Evolutionary conservation across 2,113 vertebrate species (phyloP).

Genomic region (Scytalopus superciliaris): DNA sequence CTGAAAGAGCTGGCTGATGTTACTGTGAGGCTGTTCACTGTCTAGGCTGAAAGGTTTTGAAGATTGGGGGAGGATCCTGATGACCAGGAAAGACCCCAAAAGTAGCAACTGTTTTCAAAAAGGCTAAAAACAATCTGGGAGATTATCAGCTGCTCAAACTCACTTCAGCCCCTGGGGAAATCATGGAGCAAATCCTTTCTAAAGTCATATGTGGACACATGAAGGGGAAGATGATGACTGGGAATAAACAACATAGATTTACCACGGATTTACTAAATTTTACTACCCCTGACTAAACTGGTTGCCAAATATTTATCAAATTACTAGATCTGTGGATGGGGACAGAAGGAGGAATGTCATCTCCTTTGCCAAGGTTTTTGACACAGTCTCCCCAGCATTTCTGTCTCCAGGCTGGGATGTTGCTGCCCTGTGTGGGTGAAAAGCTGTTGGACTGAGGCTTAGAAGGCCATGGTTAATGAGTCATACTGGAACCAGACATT

Average conservation of each 20-base stretch:
- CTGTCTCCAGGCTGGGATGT: neutral
- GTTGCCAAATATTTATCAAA: neutral
- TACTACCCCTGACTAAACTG: neutral
- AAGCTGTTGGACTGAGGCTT: neutral
- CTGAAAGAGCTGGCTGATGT: neutral
- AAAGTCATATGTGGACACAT: neutral
- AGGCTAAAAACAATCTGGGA: neutral
- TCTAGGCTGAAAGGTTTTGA: neutral
- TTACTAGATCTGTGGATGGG: neutral
- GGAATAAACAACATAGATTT: neutral
- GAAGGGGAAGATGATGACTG: neutral
- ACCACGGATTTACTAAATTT: slow-evolving; percentile 20
- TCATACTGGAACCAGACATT: too few species aligned
- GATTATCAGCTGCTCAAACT: slow-evolving; percentile 12
- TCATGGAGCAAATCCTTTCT: neutral
- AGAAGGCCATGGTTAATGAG: neutral
- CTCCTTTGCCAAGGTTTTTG: neutral
- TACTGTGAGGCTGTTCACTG: neutral
- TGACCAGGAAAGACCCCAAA: neutral
- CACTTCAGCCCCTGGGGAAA: neutral
- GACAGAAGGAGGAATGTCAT: neutral
- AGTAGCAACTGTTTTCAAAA: neutral
- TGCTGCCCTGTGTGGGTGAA: neutral
- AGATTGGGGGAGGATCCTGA: neutral
- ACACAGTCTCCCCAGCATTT: neutral